phyloP scores from a whole-genome alignment of 1,140 invertebrate species.

The Listronotus oregonensis region DNA sequence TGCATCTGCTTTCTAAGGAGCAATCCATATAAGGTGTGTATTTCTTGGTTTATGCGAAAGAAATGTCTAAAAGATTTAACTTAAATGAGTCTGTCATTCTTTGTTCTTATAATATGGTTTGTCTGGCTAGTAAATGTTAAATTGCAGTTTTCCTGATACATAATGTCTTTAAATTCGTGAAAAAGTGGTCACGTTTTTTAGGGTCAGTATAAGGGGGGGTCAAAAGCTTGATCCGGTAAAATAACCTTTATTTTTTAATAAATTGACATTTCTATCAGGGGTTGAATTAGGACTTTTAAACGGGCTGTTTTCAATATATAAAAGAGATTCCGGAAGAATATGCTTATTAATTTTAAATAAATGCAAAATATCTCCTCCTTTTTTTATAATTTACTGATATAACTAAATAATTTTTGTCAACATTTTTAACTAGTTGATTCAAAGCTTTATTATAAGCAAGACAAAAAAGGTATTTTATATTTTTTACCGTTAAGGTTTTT shows the following conservation, averaged over 20 bases:
- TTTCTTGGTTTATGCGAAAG: conserved; percentile 30
- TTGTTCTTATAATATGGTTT: conserved; percentile 15
- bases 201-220: neutral
- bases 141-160: conserved; percentile 13
- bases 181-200: neutral
- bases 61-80: conserved; percentile 42
- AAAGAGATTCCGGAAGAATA: conserved; percentile 6
- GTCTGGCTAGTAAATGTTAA: conserved; percentile 22
- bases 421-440: too few relatives aligned
- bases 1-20: conserved; percentile 53
- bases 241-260: conserved; percentile 16
- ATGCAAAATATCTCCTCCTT: neutral
- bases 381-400: neutral
- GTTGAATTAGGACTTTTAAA: conserved; percentile 14
- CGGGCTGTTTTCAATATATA: conserved; percentile 1
- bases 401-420: too few relatives aligned
- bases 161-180: conserved; percentile 14
- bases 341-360: neutral
- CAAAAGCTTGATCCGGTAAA: neutral
- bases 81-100: conserved; percentile 7
- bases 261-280: conserved; percentile 9
- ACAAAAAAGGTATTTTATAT: neutral
- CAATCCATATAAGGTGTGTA: conserved; percentile 52
- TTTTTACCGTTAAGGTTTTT: conserved; percentile 3
- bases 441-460: too few relatives aligned